Evolutionary conservation across 2,113 vertebrate genomes (phyloP), one percentile per base, ranked within the genome.

Genomic region (Pedetes capensis): DNA sequence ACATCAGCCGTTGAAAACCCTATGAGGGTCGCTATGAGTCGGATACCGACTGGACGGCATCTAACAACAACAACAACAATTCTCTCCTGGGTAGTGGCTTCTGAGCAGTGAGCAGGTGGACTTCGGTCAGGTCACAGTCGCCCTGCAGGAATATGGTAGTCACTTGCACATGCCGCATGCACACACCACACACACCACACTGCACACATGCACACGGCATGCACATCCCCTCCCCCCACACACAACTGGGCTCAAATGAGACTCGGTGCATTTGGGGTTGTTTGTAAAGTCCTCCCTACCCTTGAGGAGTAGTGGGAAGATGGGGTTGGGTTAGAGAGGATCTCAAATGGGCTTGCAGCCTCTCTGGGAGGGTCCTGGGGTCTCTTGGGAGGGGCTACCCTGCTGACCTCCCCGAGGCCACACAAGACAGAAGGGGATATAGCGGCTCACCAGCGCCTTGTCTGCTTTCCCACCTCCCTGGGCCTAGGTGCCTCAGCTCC

Each of bases 401-500:
- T 55, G 12, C 87, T 74, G 37, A 68, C 81, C 42, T 74, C 1
- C 81, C n/a, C 2, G 18, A 27, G 18, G 11, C 68, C 10, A 34
- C 32, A n/a, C 22, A 22, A 39, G 61, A 7, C 34, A 37, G 22
- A n/a, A 39, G 51, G 12, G 18, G 51, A 59, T n/a, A 10, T 27
- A 0, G 44, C 25, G 57, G 37, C 32, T 44, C 34, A 39, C 18
- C 13, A 9, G 42, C 49, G 32, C 69, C 4, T 0, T 14, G 14
- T 71, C 55, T 42, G 12, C 59, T n/a, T 34, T 42, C 18, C 53
- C 27, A 27, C 25, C 37, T 71, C 53, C 59, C 63, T 25, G 37
- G 74, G 39, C 29, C 37, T 20, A 8, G 44, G 34, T 27, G 11
- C 72, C 39, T 63, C 32, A 51, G 51, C 42, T 49, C 29, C 57